These are phyloP conservation scores for Trichogramma pretiosum DNA, from an alignment of 1,140 invertebrate species.

Conservation along the genomic window DNA sequence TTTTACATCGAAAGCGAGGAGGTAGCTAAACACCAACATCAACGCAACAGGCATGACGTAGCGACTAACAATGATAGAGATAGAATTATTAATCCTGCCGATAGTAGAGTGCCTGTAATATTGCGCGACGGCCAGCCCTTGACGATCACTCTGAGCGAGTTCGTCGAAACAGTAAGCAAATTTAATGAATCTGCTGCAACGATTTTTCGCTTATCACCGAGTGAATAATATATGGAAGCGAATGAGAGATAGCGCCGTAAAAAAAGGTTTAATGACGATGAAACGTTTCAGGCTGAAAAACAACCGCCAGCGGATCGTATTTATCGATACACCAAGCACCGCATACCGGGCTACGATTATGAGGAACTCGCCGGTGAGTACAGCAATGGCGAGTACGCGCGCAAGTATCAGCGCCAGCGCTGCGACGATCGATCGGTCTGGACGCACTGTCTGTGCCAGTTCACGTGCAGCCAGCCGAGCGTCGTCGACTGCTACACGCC, in stretches of 20 bases:
- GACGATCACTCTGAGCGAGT: no score
- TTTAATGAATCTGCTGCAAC: no score
- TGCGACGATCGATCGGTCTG: constrained; percentile 35
- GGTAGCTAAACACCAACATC: constrained; percentile 1
- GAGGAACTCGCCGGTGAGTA: constrained; percentile 29
- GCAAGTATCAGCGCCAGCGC: constrained; percentile 5
- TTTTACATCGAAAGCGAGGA: constrained; percentile 27
- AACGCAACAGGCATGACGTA: background rate
- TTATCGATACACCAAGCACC: constrained; percentile 39
- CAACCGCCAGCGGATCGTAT: constrained; percentile 21
- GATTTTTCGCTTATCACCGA: no score
- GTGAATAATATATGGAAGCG: no score
- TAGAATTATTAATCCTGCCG: no score
- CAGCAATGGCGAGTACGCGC: constrained; percentile 8
- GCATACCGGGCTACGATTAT: constrained; percentile 35
- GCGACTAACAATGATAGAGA: no score
- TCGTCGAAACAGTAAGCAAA: no score
- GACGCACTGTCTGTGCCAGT: constrained; percentile 39
- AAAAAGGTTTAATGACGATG: no score
- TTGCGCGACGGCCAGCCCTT: no score
- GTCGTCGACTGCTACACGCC: constrained; percentile 38
- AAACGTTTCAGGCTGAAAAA: background rate
- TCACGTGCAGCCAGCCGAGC: constrained; percentile 33
- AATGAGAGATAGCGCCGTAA: no score
- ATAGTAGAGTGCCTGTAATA: no score